Evolutionary conservation across 92 coral and sea anemone genomes (phyloP), one percentile per base, ranked within the genome.

Genomic region (Virgularia gustaviana): DNA sequence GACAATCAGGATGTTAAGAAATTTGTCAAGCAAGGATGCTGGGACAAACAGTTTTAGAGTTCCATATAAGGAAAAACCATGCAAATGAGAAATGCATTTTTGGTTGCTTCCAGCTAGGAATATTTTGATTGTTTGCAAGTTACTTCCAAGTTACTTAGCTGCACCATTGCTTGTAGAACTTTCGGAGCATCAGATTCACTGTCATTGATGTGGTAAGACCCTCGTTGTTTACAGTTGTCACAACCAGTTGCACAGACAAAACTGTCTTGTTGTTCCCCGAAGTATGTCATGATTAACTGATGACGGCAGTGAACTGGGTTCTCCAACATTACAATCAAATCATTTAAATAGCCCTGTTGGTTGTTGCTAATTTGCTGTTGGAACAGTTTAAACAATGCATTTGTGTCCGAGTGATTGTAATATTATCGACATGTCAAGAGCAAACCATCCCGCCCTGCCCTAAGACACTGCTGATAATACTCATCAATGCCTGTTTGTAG

Each of bases 301-400:
- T 77, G 82, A 15, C 82, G 28, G 39, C 78, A 73, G 11, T 73
- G 78, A 4, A 79, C 78, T 2, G 83, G 78, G 61, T 79, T 67
- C 27, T 79, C 72, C 10, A 79, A 37, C 45, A 70, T 37, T 6
- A 37, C 18, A 27, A 79, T 70, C 3, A 79, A 42, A 18, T 79
- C 83, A 79, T 70, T 59, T 3, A 79, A 39, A 9, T 19, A 18
- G 0, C n/a, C 31, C 0, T 38, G n/a, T 25, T 79, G 72, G 20
- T 76, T 51, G 32, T 45, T 51, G 12, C 39, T 23, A 25, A 11
- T 58, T 58, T 79, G 72, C 6, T 9, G 0, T 20, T 61, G 52
- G 41, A 79, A 79, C 27, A 79, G 38, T 36, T 71, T 70, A 25
- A 37, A 67, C 3, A 78, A 27, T 9, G 31, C 6, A 25, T 45